phyloP scores from a whole-genome alignment of 2,888 invertebrate genomes.

The Caradrina clavipalpis region DNA sequence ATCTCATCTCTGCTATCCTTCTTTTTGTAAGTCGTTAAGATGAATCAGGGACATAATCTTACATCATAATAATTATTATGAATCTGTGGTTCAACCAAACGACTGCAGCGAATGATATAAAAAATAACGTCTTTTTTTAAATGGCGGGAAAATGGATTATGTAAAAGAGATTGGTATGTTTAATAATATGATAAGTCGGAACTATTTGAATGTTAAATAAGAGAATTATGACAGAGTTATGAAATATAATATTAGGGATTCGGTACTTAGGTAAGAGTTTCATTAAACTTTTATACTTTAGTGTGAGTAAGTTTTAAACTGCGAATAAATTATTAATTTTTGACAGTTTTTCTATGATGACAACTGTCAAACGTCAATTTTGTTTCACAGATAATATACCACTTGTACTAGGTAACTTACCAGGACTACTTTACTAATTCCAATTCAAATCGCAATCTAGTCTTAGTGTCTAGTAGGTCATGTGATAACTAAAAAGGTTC shows the following conservation, averaged over 20 bases:
- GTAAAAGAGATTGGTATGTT: constrained; percentile 41
- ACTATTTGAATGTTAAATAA: constrained; percentile 16
- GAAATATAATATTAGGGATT: constrained; percentile 19
- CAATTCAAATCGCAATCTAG: too few species aligned
- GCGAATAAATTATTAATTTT: too few species aligned
- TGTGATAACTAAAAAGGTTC: too few species aligned
- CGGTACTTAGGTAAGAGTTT: not conserved
- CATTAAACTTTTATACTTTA: too few species aligned
- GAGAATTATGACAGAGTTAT: not conserved
- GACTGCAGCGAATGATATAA: constrained; percentile 27
- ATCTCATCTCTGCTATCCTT: constrained; percentile 25
- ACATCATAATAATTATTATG: constrained; percentile 44
- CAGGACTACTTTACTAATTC: too few species aligned
- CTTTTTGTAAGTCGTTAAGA: constrained; percentile 39
- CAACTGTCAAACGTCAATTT: too few species aligned
- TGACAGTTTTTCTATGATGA: too few species aligned
- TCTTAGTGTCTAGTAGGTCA: too few species aligned
- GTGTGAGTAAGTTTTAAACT: too few species aligned
- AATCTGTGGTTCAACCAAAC: constrained; percentile 38
- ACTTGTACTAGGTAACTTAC: too few species aligned
- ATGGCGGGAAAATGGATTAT: constrained; percentile 20
- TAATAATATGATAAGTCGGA: constrained; percentile 25
- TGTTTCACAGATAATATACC: too few species aligned
- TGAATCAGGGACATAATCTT: constrained; percentile 35
- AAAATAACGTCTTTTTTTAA: constrained; percentile 22